Conservation (phyloP, 2,888 invertebrate species). For the Bugulina stolonifera region DNA sequence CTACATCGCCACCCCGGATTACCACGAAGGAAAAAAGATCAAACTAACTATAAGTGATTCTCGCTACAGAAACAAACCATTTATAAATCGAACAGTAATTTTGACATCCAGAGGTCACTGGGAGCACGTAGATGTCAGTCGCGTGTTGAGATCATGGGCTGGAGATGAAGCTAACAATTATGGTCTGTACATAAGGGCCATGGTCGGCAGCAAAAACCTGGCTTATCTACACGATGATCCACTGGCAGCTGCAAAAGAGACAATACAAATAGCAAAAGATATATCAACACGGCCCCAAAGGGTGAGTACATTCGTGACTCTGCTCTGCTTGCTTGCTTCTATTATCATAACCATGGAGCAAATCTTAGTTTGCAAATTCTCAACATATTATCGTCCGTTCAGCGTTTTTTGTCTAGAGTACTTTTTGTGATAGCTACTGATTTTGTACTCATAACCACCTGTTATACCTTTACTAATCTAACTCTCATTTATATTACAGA, state of each 20-base stretch:
- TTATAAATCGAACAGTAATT: background rate
- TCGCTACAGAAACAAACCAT: conserved; percentile 14
- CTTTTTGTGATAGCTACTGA: too few relatives aligned
- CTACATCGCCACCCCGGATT: background rate
- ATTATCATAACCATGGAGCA: too few relatives aligned
- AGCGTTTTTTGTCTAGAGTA: too few relatives aligned
- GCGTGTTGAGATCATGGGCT: background rate
- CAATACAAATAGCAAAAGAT: background rate
- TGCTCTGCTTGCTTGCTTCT: too few relatives aligned
- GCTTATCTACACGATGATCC: conserved; percentile 20
- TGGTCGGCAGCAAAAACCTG: background rate
- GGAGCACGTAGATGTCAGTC: conserved; percentile 17
- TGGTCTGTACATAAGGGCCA: background rate
- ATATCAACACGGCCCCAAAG: background rate
- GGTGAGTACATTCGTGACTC: too few relatives aligned
- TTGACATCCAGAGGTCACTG: conserved; percentile 12
- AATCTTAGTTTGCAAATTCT: too few relatives aligned
- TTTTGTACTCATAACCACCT: conserved; percentile 1
- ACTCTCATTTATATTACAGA: background rate
- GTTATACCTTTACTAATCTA: background rate
- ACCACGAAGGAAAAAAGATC: background rate
- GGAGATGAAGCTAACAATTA: conserved; percentile 5
- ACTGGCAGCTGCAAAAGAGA: background rate
- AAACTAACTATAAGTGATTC: background rate
- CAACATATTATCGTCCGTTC: too few relatives aligned